Conservation (phyloP, 2,113 vertebrate genomes). For the Lasiurus borealis region DNA sequence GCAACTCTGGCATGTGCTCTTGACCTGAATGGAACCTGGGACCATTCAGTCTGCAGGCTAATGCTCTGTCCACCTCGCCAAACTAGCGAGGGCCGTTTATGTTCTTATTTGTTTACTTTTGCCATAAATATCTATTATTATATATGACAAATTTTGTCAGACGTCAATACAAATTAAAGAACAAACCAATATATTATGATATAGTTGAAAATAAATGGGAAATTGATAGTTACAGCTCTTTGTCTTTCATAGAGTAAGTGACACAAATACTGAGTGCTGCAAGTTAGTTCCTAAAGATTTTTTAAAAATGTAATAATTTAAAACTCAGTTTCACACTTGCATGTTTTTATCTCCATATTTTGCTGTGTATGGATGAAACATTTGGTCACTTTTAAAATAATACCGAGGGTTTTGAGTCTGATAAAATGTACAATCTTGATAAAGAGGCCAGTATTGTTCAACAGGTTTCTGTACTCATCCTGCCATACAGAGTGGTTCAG, state of each 20-base stretch:
- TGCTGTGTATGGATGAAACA: not conserved
- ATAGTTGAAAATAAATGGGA: not conserved
- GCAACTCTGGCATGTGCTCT: not conserved
- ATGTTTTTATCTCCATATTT: slow-evolving; percentile 1
- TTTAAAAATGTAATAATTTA: not conserved
- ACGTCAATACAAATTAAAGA: not conserved
- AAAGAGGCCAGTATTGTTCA: not conserved
- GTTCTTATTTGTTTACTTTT: slow-evolving; percentile 41
- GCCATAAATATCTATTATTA: not conserved
- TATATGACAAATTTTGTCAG: not conserved
- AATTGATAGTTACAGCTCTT: not conserved
- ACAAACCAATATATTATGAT: not conserved
- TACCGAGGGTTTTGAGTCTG: not conserved
- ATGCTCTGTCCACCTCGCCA: not conserved
- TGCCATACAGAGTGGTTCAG: not conserved
- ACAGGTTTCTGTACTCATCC: not conserved
- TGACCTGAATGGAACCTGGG: not conserved
- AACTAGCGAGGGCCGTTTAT: not conserved
- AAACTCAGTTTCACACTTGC: not conserved
- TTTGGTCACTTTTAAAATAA: slow-evolving; percentile 46
- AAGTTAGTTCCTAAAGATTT: not conserved
- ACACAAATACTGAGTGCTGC: not conserved
- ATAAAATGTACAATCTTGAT: not conserved
- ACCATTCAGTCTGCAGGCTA: not conserved
- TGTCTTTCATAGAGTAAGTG: not conserved